Evolutionary conservation across 2,888 invertebrate species (phyloP).

Genomic region (Zele albiditarsus): DNA sequence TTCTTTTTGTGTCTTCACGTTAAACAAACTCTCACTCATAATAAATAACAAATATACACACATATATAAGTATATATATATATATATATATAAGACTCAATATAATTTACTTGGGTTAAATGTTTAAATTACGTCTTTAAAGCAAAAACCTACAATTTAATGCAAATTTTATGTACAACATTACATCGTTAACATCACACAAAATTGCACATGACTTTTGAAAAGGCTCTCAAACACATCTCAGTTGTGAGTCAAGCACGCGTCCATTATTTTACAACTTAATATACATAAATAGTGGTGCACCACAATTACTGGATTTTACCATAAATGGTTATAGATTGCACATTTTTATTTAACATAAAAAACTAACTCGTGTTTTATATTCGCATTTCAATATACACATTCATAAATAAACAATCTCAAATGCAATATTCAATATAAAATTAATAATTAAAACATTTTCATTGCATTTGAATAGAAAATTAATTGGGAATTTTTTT

Average conservation of each 20-base stretch:
- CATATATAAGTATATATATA: slow-evolving; percentile 36
- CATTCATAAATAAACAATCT: too few relatives aligned
- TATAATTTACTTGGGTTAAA: slow-evolving; percentile 51
- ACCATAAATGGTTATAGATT: neutral
- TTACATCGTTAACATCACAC: slow-evolving; percentile 68
- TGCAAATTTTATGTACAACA: slow-evolving; percentile 69
- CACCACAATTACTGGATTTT: too few relatives aligned
- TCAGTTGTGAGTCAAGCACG: slow-evolving; percentile 28
- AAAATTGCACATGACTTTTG: slow-evolving; percentile 51
- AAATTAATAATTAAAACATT: too few relatives aligned
- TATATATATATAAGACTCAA: slow-evolving; percentile 17
- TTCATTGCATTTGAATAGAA: too few relatives aligned
- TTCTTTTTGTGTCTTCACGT: neutral
- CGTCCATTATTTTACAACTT: slow-evolving; percentile 36
- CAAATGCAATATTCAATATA: too few relatives aligned
- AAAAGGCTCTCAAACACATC: slow-evolving; percentile 38
- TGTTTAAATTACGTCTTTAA: slow-evolving; percentile 64
- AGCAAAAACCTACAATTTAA: slow-evolving; percentile 69
- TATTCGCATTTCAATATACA: too few relatives aligned
- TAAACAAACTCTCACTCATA: neutral
- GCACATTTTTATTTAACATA: neutral
- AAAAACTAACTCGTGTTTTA: too few relatives aligned
- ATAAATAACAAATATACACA: neutral
- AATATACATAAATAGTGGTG: slow-evolving; percentile 13
- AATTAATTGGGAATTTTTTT: too few relatives aligned